Evolutionary conservation across 2,888 invertebrate genomes (phyloP).

Genomic region (Drosophila cracens): DNA sequence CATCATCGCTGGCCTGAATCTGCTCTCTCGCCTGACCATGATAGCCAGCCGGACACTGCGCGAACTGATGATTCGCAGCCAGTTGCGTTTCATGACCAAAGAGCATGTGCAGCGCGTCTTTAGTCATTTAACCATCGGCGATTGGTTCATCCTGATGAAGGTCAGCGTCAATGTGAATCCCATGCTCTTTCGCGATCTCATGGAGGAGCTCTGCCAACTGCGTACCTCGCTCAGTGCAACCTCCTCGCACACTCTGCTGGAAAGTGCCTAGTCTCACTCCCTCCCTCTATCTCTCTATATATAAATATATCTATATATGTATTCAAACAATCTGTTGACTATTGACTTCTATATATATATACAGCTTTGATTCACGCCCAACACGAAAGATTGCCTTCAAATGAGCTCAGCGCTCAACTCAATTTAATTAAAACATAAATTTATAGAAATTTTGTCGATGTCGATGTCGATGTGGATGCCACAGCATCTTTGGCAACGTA

Average conservation of each 20-base stretch:
- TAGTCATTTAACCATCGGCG: conserved; percentile 87
- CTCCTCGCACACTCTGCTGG: conserved; percentile 62
- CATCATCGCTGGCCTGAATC: conserved; percentile 87
- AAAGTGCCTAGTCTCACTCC: conserved; percentile 43
- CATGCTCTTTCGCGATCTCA: conserved; percentile 88
- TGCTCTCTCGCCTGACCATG: conserved; percentile 88
- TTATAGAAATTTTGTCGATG: too few relatives aligned
- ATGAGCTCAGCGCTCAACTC: neutral
- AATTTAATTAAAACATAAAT: neutral
- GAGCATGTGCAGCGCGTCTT: conserved; percentile 72
- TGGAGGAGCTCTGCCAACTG: conserved; percentile 86
- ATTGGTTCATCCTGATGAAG: conserved; percentile 92
- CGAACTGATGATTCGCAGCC: conserved; percentile 75
- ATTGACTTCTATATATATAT: neutral
- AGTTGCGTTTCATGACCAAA: conserved; percentile 75
- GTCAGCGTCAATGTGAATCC: conserved; percentile 92
- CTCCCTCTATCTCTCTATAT: neutral
- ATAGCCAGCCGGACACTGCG: conserved; percentile 85
- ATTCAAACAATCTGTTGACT: neutral
- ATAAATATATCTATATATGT: neutral
- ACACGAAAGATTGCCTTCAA: too few relatives aligned
- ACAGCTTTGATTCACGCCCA: neutral
- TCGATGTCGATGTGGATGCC: neutral
- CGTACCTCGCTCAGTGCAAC: conserved; percentile 42
- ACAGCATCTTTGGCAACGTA: neutral